A percentile compares a stretch with the other conserved stretches of the same genome.
phyloP scores from a whole-genome alignment of 2,888 invertebrate genomes.

The Eupithecia subfuscata region DNA sequence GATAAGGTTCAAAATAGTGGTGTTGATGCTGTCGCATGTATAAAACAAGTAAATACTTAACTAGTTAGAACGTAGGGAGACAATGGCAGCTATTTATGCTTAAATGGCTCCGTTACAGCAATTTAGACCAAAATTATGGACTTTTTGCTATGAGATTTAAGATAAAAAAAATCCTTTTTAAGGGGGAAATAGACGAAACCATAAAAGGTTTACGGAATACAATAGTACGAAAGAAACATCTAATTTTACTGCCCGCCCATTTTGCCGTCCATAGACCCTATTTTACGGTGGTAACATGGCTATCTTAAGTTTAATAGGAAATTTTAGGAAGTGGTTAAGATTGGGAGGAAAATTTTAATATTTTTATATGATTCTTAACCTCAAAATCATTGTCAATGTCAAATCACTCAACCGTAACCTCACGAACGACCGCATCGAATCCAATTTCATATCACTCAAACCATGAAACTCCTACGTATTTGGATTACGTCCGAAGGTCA shows the following conservation, averaged over 20 bases:
- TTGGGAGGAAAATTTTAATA: neutral
- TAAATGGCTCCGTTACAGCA: conserved; percentile 59
- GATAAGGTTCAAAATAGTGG: conserved; percentile 52
- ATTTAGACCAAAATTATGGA: conserved; percentile 46
- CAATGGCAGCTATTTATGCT: conserved; percentile 64
- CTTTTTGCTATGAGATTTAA: neutral
- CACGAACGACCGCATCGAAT: conserved; percentile 59
- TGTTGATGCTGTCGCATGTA: conserved; percentile 43
- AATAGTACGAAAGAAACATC: conserved; percentile 18
- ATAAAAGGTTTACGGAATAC: conserved; percentile 14
- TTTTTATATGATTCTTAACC: neutral
- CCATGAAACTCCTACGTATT: conserved; percentile 58
- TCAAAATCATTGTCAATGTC: conserved; percentile 33
- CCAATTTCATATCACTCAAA: conserved; percentile 53
- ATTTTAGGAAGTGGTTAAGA: neutral
- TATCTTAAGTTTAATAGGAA: neutral
- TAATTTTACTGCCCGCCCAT: conserved; percentile 11
- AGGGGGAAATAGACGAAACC: conserved; percentile 10
- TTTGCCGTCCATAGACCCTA: neutral
- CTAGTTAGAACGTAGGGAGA: conserved; percentile 63
- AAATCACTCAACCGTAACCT: conserved; percentile 39
- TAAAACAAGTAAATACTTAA: conserved; percentile 62
- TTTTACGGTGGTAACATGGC: neutral
- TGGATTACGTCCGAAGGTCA: conserved; percentile 69
- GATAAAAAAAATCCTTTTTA: conserved; percentile 23